Conservation (phyloP, 2,888 invertebrate species). For the Leucophenga montana region DNA sequence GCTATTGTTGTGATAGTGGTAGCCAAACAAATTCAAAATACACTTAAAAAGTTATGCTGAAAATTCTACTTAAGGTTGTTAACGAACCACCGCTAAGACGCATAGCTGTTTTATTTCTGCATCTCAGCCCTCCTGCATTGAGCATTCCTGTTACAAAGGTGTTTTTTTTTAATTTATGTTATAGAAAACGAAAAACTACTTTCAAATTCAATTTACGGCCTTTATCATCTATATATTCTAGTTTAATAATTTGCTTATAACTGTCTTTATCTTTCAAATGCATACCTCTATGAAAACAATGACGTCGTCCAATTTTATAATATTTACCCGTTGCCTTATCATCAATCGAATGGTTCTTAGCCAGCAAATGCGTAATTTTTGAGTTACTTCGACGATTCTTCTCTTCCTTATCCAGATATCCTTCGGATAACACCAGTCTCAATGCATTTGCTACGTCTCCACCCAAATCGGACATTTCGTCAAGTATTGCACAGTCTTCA, state of each 20-base stretch:
- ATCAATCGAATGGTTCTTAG: slow-evolving; percentile 86
- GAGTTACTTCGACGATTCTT: slow-evolving; percentile 82
- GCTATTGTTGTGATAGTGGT: slow-evolving; percentile 1
- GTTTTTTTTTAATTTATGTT: slow-evolving; percentile 98
- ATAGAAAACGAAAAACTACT: slow-evolving; percentile 96
- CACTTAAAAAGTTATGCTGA: background rate
- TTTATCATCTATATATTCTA: slow-evolving; percentile 98
- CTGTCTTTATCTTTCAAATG: slow-evolving; percentile 94
- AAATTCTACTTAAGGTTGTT: slow-evolving; percentile 68
- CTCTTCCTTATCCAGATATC: slow-evolving; percentile 89
- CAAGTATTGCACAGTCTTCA: slow-evolving; percentile 76
- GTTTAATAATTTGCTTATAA: slow-evolving; percentile 94
- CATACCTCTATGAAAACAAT: slow-evolving; percentile 82
- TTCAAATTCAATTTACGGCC: slow-evolving; percentile 93
- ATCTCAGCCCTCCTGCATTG: slow-evolving; percentile 92
- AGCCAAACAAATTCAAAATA: slow-evolving; percentile 38
- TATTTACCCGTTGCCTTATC: slow-evolving; percentile 87
- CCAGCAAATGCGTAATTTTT: slow-evolving; percentile 83
- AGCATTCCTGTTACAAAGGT: slow-evolving; percentile 93
- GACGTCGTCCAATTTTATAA: slow-evolving; percentile 84
- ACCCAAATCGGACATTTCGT: slow-evolving; percentile 93
- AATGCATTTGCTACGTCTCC: slow-evolving; percentile 94
- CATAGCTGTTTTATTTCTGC: slow-evolving; percentile 80
- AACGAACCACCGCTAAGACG: slow-evolving; percentile 66
- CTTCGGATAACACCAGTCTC: slow-evolving; percentile 92